Percentiles rank a stretch among this genome's conserved stretches.
These are phyloP conservation scores for Sebastes matsubarae DNA, from an alignment of 2,797 vertebrate genomes.

Conservation along the genomic window DNA sequence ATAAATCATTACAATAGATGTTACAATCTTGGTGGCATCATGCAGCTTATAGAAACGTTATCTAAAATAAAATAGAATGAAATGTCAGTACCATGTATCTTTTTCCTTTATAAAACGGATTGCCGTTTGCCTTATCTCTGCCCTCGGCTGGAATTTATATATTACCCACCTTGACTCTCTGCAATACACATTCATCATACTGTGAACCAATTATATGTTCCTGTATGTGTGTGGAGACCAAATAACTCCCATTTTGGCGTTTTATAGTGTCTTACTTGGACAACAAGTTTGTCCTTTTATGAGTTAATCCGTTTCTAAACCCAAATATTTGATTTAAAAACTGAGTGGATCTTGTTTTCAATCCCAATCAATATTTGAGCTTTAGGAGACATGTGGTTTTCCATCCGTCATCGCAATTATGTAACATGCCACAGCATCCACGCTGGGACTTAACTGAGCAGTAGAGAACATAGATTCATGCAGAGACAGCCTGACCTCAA, in stretches of 20 bases:
- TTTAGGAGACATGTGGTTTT: neutral
- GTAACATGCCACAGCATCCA: conserved; percentile 15
- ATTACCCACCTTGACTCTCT: conserved; percentile 18
- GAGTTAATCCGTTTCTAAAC: neutral
- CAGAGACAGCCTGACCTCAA: conserved; percentile 24
- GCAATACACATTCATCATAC: conserved; percentile 53
- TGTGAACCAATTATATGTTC: conserved; percentile 34
- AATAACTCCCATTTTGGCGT: neutral
- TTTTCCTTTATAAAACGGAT: conserved; percentile 14
- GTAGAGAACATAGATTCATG: conserved; percentile 21
- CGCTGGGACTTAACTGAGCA: conserved; percentile 12
- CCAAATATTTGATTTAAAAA: neutral
- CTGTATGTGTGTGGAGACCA: conserved; percentile 3
- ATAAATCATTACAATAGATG: conserved; percentile 36
- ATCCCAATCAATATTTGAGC: neutral
- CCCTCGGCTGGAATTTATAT: conserved; percentile 22
- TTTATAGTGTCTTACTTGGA: neutral
- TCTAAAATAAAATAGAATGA: conserved; percentile 36
- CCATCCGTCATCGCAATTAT: neutral
- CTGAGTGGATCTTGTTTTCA: neutral
- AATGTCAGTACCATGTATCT: conserved; percentile 17
- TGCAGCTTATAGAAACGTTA: conserved; percentile 3
- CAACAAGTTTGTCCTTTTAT: neutral
- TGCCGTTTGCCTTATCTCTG: conserved; percentile 39
- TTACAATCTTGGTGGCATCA: conserved; percentile 5